phyloP scores from a whole-genome alignment of 2,113 vertebrate species.

The Bungarus multicinctus region DNA sequence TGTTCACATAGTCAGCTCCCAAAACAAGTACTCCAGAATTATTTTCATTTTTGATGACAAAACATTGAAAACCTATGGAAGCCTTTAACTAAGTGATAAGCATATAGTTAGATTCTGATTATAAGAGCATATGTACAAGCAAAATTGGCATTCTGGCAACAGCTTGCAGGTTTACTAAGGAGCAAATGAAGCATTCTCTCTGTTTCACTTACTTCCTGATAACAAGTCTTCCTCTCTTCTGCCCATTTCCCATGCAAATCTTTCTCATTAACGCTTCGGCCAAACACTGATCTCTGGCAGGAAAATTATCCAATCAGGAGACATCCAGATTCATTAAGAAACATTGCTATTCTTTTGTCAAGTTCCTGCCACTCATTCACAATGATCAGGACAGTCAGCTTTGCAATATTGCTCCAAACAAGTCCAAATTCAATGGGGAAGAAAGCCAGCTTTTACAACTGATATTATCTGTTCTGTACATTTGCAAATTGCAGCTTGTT shows the following conservation, averaged over 20 bases:
- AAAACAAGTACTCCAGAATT: not conserved
- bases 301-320: not conserved
- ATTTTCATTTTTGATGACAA: not conserved
- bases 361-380: not conserved
- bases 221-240: not conserved
- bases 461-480: not conserved
- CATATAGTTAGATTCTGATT: not conserved
- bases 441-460: not conserved
- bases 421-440: not conserved
- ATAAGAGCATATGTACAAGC: not conserved
- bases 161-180: not conserved
- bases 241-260: not conserved
- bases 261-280: not conserved
- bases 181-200: not conserved
- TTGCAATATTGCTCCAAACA: not conserved
- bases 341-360: not conserved
- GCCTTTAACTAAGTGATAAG: not conserved
- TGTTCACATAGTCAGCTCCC: not conserved
- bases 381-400: not conserved
- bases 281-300: not conserved
- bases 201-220: not conserved
- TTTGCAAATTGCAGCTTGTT: not conserved
- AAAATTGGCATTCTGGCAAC: not conserved
- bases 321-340: not conserved
- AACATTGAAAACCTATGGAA: not conserved